Evolutionary conservation across 2,113 vertebrate species (phyloP).

Genomic region (Sceloporus undulatus): DNA sequence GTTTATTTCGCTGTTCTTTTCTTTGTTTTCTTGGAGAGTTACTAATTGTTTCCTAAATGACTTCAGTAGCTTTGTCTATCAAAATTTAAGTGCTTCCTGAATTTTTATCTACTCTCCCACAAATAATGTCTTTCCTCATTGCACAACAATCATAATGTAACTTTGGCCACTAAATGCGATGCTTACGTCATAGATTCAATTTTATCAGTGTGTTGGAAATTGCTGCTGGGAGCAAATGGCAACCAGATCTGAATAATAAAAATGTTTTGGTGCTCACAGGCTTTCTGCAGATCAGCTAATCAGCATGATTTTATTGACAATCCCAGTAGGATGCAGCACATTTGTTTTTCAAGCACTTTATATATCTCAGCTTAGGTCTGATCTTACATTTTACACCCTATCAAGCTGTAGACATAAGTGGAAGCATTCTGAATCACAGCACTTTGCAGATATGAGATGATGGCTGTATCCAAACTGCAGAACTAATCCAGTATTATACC

Average conservation of each 20-base stretch:
- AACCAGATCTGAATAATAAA: background rate
- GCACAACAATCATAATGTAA: background rate
- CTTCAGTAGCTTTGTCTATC: conserved; percentile 23
- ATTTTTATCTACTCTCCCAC: background rate
- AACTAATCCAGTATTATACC: too few relatives aligned
- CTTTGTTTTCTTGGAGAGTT: conserved; percentile 19
- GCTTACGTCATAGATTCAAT: background rate
- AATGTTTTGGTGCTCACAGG: background rate
- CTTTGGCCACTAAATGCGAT: background rate
- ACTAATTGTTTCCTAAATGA: conserved; percentile 33
- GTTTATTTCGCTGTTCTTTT: conserved; percentile 47
- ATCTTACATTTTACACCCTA: background rate
- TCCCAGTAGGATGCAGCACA: background rate
- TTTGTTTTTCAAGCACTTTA: background rate
- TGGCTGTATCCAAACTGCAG: too few relatives aligned
- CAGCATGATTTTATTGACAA: background rate
- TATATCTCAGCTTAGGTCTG: background rate
- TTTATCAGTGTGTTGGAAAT: background rate
- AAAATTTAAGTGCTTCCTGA: conserved; percentile 12
- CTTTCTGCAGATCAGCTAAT: background rate
- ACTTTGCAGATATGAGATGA: background rate
- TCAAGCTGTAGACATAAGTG: background rate
- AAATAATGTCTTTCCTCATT: background rate
- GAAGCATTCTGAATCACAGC: background rate
- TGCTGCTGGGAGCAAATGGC: background rate